A percentile compares a stretch with the other conserved stretches of the same genome.
phyloP scores from a whole-genome alignment of 2,113 vertebrate genomes.

The Zosterops pallidus region DNA sequence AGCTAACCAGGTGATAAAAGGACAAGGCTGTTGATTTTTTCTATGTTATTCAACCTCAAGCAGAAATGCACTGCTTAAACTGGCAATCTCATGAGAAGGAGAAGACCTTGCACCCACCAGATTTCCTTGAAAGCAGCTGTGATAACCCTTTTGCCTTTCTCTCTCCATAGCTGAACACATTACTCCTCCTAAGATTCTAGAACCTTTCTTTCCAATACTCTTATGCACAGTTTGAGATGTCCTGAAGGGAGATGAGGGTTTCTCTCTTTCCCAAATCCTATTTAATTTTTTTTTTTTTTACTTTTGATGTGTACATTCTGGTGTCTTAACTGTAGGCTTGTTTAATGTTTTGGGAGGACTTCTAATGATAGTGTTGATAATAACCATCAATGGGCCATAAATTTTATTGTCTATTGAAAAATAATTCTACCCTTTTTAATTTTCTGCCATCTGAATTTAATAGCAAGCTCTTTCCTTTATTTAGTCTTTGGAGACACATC shows the following conservation, averaged over 20 bases:
- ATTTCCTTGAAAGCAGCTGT: not conserved
- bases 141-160: not conserved
- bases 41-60: not conserved
- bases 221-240: not conserved
- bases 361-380: not conserved
- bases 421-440: not conserved
- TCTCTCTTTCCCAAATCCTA: not conserved
- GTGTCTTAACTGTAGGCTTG: not conserved
- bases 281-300: not conserved
- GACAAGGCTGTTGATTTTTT: not conserved
- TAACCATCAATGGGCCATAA: not conserved
- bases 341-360: not conserved
- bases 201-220: not conserved
- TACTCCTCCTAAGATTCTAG: not conserved
- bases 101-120: not conserved
- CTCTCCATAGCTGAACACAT: rapidly evolving
- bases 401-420: not conserved
- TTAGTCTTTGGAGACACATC: not conserved
- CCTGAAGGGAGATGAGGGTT: not conserved
- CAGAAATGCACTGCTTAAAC: not conserved
- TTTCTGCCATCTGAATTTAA: not conserved
- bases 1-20: not conserved
- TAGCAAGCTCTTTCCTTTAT: not conserved
- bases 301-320: not conserved
- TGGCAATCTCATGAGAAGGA: not conserved